Base-by-base conservation (phyloP, 2,797 vertebrate genomes). In the Huso huso region DNA sequence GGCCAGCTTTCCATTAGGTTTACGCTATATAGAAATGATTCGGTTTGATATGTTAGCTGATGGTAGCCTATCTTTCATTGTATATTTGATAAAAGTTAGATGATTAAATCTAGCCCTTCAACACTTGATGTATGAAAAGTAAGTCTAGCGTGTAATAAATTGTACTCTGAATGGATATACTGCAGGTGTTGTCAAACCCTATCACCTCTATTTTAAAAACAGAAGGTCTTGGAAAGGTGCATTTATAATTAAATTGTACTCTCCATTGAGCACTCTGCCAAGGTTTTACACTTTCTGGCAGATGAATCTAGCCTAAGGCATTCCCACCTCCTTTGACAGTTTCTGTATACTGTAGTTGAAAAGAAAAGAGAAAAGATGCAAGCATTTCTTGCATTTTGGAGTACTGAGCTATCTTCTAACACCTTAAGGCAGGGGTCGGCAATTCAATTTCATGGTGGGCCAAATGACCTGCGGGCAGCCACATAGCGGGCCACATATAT, bases 181-280 rank as follows among this genome's bases (percentile, higher is more conserved):
- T 37, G 4, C 4, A 37, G 23, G 65, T 71, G 51, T 60, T 77
- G 63, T 80, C 75, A 80, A 72, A 61, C 4, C 65, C 72, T 71
- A 70, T 71, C 64, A 74, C 67, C 63, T 70, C 71, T 65, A 66
- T 69, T 75, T 69, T 23, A 67, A 77, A 79, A 67, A 69, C n/a
- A 70, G 72, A 69, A 74, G 60, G 64, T 53, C 66, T 72, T 78
- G 74, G 74, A 69, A 77, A 72, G 74, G 77, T 77, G 80, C 72
- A 73, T 50, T 75, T 74, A 69, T 82, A 82, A 84, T 75, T 81
- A 81, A 80, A 79, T 81, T 78, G 78, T 69, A 70, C 65, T 77
- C 66, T 83, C 66, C 65, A 51, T 18, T 76, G 78, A 79, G 65
- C 64, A 67, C 51, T 71, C 49, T 51, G 68, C 61, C 62, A 66